Evolutionary conservation across 2,888 invertebrate species (phyloP), one percentile per base, ranked within the genome.

Genomic region (Caenorhabditis uteleia): DNA sequence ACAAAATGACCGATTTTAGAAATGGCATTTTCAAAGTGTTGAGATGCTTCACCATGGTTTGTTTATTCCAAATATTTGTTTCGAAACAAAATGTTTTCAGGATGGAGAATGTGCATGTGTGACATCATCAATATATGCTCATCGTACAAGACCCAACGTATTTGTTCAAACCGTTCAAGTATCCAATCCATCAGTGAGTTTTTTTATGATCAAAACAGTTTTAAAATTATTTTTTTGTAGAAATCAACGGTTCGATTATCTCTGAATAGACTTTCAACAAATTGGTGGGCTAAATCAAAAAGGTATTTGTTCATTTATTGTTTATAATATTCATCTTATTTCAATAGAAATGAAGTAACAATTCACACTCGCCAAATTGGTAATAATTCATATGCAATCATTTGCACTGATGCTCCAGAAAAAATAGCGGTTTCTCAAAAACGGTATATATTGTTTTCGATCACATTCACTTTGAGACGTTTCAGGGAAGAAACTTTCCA

Each of bases 401-500:
- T 72, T 10, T 78, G 78, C 50, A 73, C 77, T 4, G 58, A 60
- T 16, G 38, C 73, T n/a, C 77, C 78, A 2, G 66, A 56, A 21
- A 68, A 58, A 47, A 53, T 76, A 4, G 49, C 48, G 16, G 64
- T 76, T 40, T 21, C 53, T n/a, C 70, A 70, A 29, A 73, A 72
- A 57, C 56, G 74, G 75, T 72, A 42, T 40, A 2, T 21, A 14
- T 26, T 49, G n/a, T 50, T 56, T 20, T 36, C 12, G 7, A 21
- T n/a, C n/a, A n/a, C n/a, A n/a, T n/a, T n/a, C n/a, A n/a, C n/a
- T n/a, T 18, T 25, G 6, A 21, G 23, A 39, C 3, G 23, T 58
- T 72, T 45, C 44, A 79, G 79, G 25, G 79, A 79, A 59, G 78
- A 79, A 48, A 66, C 68, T 2, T 66, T 74, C 26, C 70, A 75